A percentile compares a stretch with the other conserved stretches of the same genome.
Evolutionary conservation across 2,888 invertebrate genomes (phyloP).

Genomic region (Petrophora chlorosata): DNA sequence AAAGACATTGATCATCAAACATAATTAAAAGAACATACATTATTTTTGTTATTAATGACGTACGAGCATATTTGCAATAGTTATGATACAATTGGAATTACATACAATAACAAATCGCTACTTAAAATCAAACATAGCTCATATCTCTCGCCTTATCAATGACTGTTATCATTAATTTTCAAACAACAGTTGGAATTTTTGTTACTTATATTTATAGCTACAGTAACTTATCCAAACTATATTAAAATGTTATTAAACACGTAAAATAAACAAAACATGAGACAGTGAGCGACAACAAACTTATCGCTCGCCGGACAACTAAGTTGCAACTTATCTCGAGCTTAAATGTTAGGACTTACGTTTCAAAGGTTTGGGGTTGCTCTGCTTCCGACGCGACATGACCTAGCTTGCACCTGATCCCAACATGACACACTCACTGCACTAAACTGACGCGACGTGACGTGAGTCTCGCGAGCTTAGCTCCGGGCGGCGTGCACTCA

Average conservation of each 20-base stretch:
- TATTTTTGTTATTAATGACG: too few relatives aligned
- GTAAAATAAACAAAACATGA: neutral
- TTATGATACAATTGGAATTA: too few relatives aligned
- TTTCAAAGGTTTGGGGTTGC: conserved; percentile 97
- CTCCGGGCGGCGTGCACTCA: conserved; percentile 43
- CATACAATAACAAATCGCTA: too few relatives aligned
- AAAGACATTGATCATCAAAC: too few relatives aligned
- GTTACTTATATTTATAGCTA: too few relatives aligned
- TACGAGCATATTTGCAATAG: too few relatives aligned
- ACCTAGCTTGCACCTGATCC: conserved; percentile 67
- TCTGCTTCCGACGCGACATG: conserved; percentile 98
- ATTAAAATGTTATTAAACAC: neutral
- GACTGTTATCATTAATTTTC: too few relatives aligned
- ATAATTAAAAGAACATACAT: too few relatives aligned
- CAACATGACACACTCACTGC: conserved; percentile 66
- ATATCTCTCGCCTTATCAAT: too few relatives aligned
- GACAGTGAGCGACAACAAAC: neutral
- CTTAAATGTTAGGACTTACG: too few relatives aligned
- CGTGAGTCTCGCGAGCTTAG: conserved; percentile 20
- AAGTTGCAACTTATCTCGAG: conserved; percentile 1
- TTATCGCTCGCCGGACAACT: neutral
- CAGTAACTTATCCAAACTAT: neutral
- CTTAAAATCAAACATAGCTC: too few relatives aligned
- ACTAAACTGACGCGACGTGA: conserved; percentile 24
- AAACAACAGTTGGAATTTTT: too few relatives aligned